phyloP scores from a whole-genome alignment of 2,888 invertebrate genomes.

The Pimpla rufipes region DNA sequence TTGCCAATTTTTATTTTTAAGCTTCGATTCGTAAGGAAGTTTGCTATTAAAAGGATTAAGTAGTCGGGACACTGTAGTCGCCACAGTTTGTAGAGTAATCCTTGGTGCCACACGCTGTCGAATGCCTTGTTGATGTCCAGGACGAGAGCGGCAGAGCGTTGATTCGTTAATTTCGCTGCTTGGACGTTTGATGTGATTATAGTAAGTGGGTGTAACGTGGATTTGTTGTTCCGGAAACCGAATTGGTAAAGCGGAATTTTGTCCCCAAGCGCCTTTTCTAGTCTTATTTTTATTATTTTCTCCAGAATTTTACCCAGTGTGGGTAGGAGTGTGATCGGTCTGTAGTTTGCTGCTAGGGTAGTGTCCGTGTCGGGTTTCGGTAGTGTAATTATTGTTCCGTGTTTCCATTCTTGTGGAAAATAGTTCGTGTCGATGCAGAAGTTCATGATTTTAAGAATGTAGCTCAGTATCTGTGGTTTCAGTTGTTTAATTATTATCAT shows the following conservation, averaged over 20 bases:
- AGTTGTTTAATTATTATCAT: constrained; percentile 20
- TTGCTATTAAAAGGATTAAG: background rate
- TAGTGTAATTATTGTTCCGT: constrained; percentile 11
- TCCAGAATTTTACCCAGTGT: constrained; percentile 33
- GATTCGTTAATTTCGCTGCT: constrained; percentile 33
- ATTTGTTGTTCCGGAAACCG: constrained; percentile 31
- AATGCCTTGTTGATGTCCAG: constrained; percentile 73
- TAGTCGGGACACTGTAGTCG: constrained; percentile 11
- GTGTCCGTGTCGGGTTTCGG: constrained; percentile 31
- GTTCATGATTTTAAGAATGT: no score
- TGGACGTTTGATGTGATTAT: constrained; percentile 40
- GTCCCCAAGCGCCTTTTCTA: background rate
- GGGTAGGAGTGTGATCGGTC: constrained; percentile 6
- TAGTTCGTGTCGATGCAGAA: background rate
- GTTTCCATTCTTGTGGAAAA: background rate
- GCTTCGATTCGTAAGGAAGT: background rate
- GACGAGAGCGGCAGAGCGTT: constrained; percentile 62
- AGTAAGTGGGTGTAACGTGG: constrained; percentile 30
- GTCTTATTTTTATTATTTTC: no score
- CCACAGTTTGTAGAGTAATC: constrained; percentile 67
- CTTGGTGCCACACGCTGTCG: constrained; percentile 68
- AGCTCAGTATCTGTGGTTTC: background rate
- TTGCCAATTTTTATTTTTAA: constrained; percentile 25
- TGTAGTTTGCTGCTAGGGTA: constrained; percentile 5
- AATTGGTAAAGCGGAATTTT: constrained; percentile 2